Evolutionary conservation across 2,113 vertebrate genomes (phyloP).

Genomic region (Ailurus styani): DNA sequence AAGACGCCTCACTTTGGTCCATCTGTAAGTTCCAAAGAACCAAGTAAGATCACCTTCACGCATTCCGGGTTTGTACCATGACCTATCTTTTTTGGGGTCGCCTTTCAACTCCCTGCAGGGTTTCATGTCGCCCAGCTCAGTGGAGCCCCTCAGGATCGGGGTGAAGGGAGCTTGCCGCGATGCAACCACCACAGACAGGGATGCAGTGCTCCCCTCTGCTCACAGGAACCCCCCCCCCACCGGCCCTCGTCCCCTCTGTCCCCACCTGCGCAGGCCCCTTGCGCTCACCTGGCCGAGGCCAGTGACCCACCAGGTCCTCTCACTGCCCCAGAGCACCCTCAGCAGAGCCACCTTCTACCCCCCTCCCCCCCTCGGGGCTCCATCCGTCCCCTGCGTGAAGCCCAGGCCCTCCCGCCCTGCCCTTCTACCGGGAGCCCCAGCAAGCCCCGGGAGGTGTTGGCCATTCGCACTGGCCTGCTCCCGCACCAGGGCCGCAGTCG

Average conservation of each 20-base stretch:
- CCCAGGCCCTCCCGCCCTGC: fast-evolving
- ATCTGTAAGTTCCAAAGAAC: neutral
- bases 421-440: too few relatives aligned
- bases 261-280: neutral
- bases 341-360: neutral
- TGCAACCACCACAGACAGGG: too few relatives aligned
- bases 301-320: fast-evolving
- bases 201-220: fast-evolving
- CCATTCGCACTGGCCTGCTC: fast-evolving
- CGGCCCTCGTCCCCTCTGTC: fast-evolving
- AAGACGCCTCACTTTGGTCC: neutral
- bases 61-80: neutral
- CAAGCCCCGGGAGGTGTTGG: neutral
- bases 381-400: too few relatives aligned
- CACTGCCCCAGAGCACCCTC: neutral
- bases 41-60: neutral
- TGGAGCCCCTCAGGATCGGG: neutral
- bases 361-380: neutral
- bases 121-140: neutral
- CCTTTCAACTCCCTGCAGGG: too few relatives aligned
- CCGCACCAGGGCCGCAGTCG: fast-evolving
- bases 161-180: neutral
- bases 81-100: too few relatives aligned
- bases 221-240: too few relatives aligned
- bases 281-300: fast-evolving